Evolutionary conservation across 2,888 invertebrate species (phyloP).

Genomic region (Tortrix viridana): DNA sequence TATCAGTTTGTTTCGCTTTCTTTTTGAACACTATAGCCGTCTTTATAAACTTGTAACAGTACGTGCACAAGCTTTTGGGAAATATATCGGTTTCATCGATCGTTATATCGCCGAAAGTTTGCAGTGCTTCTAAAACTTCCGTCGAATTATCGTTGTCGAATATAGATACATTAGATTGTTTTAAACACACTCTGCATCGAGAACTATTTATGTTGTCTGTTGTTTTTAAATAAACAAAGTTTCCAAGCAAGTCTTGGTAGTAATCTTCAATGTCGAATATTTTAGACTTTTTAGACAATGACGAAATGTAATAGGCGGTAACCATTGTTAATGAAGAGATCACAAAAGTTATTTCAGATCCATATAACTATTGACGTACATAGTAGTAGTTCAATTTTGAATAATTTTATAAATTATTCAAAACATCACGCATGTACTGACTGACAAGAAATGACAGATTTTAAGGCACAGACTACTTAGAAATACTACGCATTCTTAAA

Average conservation of each 20-base stretch:
- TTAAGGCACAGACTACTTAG: no score
- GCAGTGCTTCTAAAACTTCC: conserved; percentile 42
- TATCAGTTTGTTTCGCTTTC: conserved; percentile 57
- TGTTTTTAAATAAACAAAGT: conserved; percentile 38
- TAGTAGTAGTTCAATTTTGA: no score
- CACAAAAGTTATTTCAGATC: no score
- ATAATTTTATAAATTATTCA: no score
- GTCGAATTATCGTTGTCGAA: conserved; percentile 39
- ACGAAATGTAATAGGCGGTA: conserved; percentile 45
- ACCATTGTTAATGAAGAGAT: conserved; percentile 40
- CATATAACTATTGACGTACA: no score
- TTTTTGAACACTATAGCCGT: conserved; percentile 61
- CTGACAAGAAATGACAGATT: no score
- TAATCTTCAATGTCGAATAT: conserved; percentile 36
- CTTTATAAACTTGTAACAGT: conserved; percentile 61
- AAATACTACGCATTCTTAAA: no score
- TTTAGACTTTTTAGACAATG: conserved; percentile 38
- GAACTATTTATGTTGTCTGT: conserved; percentile 8
- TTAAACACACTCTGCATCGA: conserved; percentile 47
- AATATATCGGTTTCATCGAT: conserved; percentile 55
- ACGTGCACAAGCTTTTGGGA: conserved; percentile 61
- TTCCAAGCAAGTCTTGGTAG: conserved; percentile 39
- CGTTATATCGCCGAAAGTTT: conserved; percentile 51
- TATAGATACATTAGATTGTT: conserved; percentile 47
- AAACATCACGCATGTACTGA: no score